These are phyloP conservation scores for Aphyosemion australe DNA, from an alignment of 2,113 vertebrate genomes.

Conservation along the genomic window DNA sequence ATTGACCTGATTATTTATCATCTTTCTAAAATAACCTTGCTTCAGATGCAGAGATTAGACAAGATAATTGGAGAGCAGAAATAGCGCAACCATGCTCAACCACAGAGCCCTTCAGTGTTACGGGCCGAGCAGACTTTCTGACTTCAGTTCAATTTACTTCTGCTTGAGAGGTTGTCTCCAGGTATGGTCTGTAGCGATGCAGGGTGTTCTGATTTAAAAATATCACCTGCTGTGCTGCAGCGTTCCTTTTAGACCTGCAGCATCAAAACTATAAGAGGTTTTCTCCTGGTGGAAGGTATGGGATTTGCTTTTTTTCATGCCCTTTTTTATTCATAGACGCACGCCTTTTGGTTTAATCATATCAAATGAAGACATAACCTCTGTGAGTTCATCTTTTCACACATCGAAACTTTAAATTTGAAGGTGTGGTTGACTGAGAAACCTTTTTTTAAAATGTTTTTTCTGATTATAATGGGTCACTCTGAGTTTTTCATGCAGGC, in stretches of 20 bases:
- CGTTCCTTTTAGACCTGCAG: not conserved
- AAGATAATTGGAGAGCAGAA: constrained; percentile 20
- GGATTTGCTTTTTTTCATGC: no score
- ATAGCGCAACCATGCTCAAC: not conserved
- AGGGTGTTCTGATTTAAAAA: constrained; percentile 12
- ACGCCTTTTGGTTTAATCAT: no score
- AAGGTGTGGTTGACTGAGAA: no score
- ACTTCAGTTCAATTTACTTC: constrained; percentile 33
- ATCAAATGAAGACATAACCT: no score
- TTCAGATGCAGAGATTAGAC: constrained; percentile 16
- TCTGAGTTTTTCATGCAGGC: no score
- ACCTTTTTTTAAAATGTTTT: no score
- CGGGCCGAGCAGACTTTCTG: not conserved
- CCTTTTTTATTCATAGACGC: no score
- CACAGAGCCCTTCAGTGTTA: not conserved
- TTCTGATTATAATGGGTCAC: no score
- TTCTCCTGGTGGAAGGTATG: not conserved
- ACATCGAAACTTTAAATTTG: no score
- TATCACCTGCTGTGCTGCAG: constrained; percentile 29
- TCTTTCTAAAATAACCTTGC: constrained; percentile 8
- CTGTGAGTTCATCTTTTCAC: no score
- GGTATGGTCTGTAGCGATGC: constrained; percentile 30
- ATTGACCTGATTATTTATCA: constrained; percentile 37
- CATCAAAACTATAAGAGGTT: not conserved
- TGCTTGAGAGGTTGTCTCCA: constrained; percentile 28